Conservation (phyloP, 1,140 invertebrate species). For the Dolichoris vasculosae region DNA sequence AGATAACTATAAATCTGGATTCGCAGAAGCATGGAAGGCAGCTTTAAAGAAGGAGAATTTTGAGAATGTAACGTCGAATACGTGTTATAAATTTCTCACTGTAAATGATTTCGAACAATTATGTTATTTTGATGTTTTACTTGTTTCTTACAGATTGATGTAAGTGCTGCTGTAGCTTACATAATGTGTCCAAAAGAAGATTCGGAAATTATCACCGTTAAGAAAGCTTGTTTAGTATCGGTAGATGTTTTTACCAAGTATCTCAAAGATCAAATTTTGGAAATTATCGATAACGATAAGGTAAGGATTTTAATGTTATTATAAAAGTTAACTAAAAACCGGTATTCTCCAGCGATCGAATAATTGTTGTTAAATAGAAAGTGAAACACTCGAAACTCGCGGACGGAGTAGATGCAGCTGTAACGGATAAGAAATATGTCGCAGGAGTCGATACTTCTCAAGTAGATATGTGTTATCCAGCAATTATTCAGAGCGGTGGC, state of each 20-base stretch:
- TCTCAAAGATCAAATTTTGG: constrained; percentile 98
- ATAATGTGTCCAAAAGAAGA: constrained; percentile 98
- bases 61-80: constrained; percentile 79
- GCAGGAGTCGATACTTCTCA: constrained; percentile 89
- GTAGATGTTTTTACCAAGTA: constrained; percentile 97
- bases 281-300: constrained; percentile 97
- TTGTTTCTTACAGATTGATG: constrained; percentile 81
- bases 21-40: constrained; percentile 92
- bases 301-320: constrained; percentile 71
- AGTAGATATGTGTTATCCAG: constrained; percentile 97
- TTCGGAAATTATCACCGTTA: constrained; percentile 91
- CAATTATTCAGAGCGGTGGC: constrained; percentile 98
- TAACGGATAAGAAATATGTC: constrained; percentile 96
- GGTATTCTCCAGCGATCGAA: constrained; percentile 28
- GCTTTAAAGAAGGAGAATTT: constrained; percentile 85
- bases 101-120: too few species aligned
- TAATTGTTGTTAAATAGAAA: constrained; percentile 83
- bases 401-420: constrained; percentile 93
- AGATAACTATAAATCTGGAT: constrained; percentile 94
- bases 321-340: neutral
- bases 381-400: constrained; percentile 95
- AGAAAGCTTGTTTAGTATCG: constrained; percentile 94
- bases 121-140: neutral
- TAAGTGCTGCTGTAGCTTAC: constrained; percentile 88
- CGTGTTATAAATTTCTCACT: too few species aligned